Evolutionary conservation across 2,113 vertebrate species (phyloP).

Genomic region (Platycercus adscitus): DNA sequence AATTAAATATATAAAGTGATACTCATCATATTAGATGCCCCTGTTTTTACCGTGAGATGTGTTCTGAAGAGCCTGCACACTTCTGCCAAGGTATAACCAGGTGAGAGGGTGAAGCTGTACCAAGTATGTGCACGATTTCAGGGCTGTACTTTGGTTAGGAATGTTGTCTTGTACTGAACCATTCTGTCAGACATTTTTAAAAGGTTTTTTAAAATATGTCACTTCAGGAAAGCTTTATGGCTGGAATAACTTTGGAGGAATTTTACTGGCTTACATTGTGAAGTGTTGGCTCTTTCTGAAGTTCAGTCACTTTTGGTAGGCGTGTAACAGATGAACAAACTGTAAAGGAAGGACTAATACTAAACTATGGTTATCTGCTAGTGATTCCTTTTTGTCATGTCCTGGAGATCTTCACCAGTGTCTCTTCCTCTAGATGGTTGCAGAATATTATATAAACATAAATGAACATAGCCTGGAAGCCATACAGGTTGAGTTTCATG

Average conservation of each 20-base stretch:
- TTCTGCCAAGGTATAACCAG: background rate
- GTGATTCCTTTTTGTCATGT: background rate
- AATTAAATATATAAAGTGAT: background rate
- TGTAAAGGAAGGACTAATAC: background rate
- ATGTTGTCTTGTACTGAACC: background rate
- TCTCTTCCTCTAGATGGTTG: background rate
- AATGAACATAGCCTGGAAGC: background rate
- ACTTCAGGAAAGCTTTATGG: background rate
- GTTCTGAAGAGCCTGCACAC: background rate
- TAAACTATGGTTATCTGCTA: background rate
- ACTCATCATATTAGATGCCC: background rate
- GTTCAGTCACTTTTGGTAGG: slow-evolving; percentile 10
- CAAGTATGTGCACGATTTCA: background rate
- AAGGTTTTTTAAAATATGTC: slow-evolving; percentile 5
- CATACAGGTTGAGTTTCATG: background rate
- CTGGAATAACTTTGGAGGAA: slow-evolving; percentile 23
- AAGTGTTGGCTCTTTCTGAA: background rate
- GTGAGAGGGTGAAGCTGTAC: background rate
- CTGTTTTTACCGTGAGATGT: background rate
- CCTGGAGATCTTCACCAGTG: background rate
- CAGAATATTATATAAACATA: slow-evolving; percentile 3
- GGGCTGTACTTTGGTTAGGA: background rate
- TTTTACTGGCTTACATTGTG: background rate
- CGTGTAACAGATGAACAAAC: background rate
- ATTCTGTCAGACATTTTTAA: background rate